Conservation (phyloP, 2,888 invertebrate genomes). For the Philonicus albiceps region DNA sequence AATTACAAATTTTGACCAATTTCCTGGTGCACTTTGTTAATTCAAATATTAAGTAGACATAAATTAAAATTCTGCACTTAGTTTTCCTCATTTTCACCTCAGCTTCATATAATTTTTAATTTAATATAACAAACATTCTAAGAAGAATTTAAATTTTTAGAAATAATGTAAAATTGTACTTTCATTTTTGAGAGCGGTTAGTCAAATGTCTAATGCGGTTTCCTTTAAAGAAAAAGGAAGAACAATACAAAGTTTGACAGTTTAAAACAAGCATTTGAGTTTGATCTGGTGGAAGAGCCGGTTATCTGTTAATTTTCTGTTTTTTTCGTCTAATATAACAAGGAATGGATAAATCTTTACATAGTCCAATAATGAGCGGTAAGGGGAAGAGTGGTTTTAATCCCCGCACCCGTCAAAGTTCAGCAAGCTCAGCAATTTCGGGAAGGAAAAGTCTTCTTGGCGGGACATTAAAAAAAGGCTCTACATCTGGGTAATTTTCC, state of each 20-base stretch:
- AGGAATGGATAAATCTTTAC: constrained; percentile 55
- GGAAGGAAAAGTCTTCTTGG: constrained; percentile 56
- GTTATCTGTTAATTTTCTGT: not conserved
- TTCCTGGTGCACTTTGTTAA: not conserved
- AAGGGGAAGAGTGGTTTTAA: constrained; percentile 53
- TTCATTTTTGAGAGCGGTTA: no score
- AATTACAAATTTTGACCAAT: not conserved
- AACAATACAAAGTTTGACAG: not conserved
- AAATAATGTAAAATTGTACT: no score
- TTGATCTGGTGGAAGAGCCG: not conserved
- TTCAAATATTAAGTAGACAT: no score
- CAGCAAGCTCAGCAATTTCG: constrained; percentile 51
- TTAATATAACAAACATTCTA: no score
- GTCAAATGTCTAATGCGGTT: not conserved
- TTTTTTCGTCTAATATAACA: not conserved
- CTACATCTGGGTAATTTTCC: constrained; percentile 52
- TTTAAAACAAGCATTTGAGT: not conserved
- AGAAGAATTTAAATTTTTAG: no score
- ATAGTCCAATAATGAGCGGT: constrained; percentile 54
- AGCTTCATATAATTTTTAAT: no score
- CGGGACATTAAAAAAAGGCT: constrained; percentile 54
- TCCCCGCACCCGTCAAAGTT: constrained; percentile 53
- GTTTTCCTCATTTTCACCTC: no score
- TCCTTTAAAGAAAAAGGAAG: not conserved
- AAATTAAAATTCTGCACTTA: no score